These are phyloP conservation scores for Trinectes maculatus DNA, from an alignment of 2,113 vertebrate genomes.

Conservation along the genomic window DNA sequence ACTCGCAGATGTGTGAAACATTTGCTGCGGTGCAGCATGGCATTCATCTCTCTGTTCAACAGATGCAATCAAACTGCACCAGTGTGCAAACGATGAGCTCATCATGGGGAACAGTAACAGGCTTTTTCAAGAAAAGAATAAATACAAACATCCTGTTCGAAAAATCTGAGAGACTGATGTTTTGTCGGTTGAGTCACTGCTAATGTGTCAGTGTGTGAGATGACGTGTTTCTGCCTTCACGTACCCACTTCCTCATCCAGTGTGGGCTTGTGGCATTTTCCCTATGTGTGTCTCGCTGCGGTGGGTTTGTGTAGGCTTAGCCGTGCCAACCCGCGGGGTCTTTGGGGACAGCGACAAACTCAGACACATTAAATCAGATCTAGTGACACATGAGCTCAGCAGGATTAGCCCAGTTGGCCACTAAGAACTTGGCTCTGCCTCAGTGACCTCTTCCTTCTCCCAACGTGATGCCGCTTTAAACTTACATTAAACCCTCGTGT, in stretches of 20 bases:
- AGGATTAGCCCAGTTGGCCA: conserved; percentile 77
- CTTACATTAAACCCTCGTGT: not conserved
- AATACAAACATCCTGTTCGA: not conserved
- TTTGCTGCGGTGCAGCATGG: conserved; percentile 15
- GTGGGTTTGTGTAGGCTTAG: conserved; percentile 8
- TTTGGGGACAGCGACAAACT: conserved; percentile 57
- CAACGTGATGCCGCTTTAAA: conserved; percentile 1
- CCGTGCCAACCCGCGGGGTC: conserved; percentile 39
- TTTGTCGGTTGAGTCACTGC: not conserved
- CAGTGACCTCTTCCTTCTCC: not conserved
- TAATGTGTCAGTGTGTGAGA: not conserved
- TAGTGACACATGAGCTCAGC: conserved; percentile 44
- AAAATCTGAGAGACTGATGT: not conserved
- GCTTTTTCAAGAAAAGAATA: too few relatives aligned
- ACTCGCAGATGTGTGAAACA: conserved; percentile 34
- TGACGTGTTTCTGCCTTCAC: not conserved
- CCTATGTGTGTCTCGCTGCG: conserved; percentile 11
- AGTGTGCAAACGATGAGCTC: conserved; percentile 42
- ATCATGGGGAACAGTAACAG: conserved; percentile 1
- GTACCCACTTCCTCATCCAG: conserved; percentile 4
- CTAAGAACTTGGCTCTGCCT: conserved; percentile 34
- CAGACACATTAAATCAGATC: conserved; percentile 71
- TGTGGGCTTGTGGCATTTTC: not conserved
- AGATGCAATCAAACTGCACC: conserved; percentile 1
- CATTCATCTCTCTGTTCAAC: not conserved